Base-by-base conservation (phyloP, 2,888 invertebrate species). In the Dolomedes plantarius region DNA sequence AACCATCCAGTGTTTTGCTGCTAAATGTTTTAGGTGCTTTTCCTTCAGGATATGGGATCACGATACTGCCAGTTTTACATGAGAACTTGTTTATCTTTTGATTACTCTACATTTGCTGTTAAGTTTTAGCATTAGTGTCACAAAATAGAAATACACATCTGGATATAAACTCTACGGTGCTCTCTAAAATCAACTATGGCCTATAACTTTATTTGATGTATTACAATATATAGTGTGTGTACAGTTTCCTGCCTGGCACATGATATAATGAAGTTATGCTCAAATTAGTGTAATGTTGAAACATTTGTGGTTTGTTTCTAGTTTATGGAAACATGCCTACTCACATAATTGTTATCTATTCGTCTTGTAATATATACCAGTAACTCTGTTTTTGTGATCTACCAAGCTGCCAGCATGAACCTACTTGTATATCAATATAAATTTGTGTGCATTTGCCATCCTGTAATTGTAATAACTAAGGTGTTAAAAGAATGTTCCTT, bases 231-330 rank as follows among this genome's bases (percentile, higher is more conserved):
- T 77, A 76, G 73, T 71, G 39, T 65, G 69, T 74, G 28, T 56
- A 78, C 62, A 56, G 69, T 76, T 78, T 80, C 86, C 76, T 76
- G 80, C 79, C 80, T 86, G 85, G 80, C 86, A 76, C 76, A 80
- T 83, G 72, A 71, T 72, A 80, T 80, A 75, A 86, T 79, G 80
- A 86, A 86, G 67, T 78, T 86, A 86, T 86, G 86, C 86, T 86
- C 86, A 86, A 86, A 75, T 75, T 79, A 76, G 76, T 86, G 76
- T 86, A 86, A 79, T 86, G 71, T 72, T 71, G 71, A 72, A 73
- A 77, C 74, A 71, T 78, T 56, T 65, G 80, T 86, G 80, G 64
- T 56, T 69, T 80, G 80, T 86, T 74, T 65, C 50, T 65, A 23
- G 62, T 56, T 39, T 31, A 69, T 69, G 68, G 77, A 69, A 74